These are phyloP conservation scores for Himalopsyche phryganea DNA, from an alignment of 1,140 invertebrate genomes.

Conservation along the genomic window DNA sequence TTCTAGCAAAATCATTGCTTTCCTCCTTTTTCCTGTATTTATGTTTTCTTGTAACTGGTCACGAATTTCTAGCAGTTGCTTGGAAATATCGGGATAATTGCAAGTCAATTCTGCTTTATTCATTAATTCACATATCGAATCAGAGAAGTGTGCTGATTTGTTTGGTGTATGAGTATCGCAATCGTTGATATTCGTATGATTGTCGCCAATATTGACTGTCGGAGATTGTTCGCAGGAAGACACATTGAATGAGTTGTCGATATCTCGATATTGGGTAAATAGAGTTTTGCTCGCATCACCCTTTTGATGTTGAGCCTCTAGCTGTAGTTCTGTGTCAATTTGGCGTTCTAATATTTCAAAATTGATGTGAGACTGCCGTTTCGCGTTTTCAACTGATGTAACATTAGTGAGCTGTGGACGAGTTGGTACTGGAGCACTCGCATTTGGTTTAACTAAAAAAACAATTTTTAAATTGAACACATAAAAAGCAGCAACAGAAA, in stretches of 20 bases:
- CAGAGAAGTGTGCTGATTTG: not conserved
- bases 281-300: not conserved
- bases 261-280: slow-evolving; percentile 17
- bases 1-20: too few relatives aligned
- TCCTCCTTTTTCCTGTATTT: not conserved
- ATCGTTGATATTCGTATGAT: not conserved
- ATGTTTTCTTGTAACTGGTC: not conserved
- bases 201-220: not conserved
- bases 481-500: too few relatives aligned
- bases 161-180: too few relatives aligned
- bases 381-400: too few relatives aligned
- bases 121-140: slow-evolving; percentile 11
- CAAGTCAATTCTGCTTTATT: slow-evolving; percentile 3
- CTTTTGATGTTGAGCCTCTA: too few relatives aligned
- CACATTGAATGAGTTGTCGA: slow-evolving; percentile 16
- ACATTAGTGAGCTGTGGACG: too few relatives aligned
- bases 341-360: too few relatives aligned
- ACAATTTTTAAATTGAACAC: too few relatives aligned
- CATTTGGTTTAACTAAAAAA: too few relatives aligned
- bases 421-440: too few relatives aligned
- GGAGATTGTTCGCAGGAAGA: slow-evolving; percentile 8
- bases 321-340: too few relatives aligned
- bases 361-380: too few relatives aligned
- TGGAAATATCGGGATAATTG: not conserved
- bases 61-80: slow-evolving; percentile 2